These are phyloP conservation scores for Apis dorsata DNA, from an alignment of 1,140 invertebrate genomes.

Conservation along the genomic window DNA sequence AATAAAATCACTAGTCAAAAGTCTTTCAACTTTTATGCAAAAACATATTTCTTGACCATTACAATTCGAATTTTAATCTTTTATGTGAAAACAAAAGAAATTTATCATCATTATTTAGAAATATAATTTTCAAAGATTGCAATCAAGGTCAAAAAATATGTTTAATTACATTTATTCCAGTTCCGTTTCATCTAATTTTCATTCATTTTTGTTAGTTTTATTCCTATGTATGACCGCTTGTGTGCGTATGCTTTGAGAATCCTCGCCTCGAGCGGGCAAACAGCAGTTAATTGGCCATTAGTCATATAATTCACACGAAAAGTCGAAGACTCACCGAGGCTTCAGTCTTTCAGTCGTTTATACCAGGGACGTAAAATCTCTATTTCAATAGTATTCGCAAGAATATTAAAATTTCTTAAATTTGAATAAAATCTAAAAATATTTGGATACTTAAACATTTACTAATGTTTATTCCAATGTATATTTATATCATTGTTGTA, in stretches of 20 bases:
- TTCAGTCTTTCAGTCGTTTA: slow-evolving; percentile 66
- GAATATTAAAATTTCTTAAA: not conserved
- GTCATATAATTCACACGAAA: slow-evolving; percentile 34
- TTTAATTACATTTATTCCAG: not conserved
- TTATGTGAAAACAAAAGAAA: not conserved
- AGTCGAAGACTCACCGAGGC: slow-evolving; percentile 61
- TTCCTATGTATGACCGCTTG: not conserved
- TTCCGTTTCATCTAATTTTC: not conserved
- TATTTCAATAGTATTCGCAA: not conserved
- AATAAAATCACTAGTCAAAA: slow-evolving; percentile 18
- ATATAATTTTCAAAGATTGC: not conserved
- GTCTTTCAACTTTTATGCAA: not conserved
- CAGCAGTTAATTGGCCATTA: slow-evolving; percentile 28
- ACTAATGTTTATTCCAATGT: not conserved
- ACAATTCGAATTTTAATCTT: not conserved
- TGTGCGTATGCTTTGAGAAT: slow-evolving; percentile 38
- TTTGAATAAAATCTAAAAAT: not conserved
- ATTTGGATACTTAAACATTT: not conserved
- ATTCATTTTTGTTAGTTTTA: not conserved
- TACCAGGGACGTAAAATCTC: slow-evolving; percentile 38
- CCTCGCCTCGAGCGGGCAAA: slow-evolving; percentile 19
- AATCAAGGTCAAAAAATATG: slow-evolving; percentile 16
- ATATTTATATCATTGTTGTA: not conserved
- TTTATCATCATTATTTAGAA: not conserved
- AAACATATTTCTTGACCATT: slow-evolving; percentile 22